These are phyloP conservation scores for rat (Rattus norvegicus) DNA, from an alignment of 2,113 vertebrate species.

Conservation along the genomic window DNA sequence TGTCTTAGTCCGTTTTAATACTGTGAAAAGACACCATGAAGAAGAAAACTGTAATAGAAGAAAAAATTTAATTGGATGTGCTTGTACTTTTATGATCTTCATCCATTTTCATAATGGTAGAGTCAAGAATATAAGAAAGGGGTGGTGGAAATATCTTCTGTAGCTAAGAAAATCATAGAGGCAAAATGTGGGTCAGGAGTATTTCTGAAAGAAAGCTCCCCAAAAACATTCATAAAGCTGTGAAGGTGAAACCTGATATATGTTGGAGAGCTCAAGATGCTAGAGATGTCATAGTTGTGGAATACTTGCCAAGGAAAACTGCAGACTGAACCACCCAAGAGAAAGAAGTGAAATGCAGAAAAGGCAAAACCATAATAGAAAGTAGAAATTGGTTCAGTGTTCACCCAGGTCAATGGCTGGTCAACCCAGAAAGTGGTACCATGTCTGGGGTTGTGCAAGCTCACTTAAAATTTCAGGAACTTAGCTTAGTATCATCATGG, in stretches of 20 bases:
- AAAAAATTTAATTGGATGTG: not conserved
- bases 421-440: not conserved
- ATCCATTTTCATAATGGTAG: not conserved
- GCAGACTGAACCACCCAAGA: not conserved
- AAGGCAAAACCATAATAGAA: not conserved
- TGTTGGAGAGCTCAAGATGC: not conserved
- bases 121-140: not conserved
- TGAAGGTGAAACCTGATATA: not conserved
- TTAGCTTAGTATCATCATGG: not conserved
- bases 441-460: not conserved
- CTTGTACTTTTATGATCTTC: not conserved
- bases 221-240: not conserved
- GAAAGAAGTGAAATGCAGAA: not conserved
- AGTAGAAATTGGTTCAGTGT: not conserved
- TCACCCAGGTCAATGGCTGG: not conserved
- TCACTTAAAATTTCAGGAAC: not conserved
- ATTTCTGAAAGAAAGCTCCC: not conserved
- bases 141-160: not conserved
- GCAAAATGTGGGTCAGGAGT: not conserved
- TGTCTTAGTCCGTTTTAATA: not conserved
- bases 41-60: not conserved
- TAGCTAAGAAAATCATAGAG: too few relatives aligned
- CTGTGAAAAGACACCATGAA: not conserved
- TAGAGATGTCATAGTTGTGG: not conserved
- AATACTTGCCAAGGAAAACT: not conserved